These are phyloP conservation scores for Aphrophora alni DNA, from an alignment of 2,888 invertebrate genomes.

Conservation along the genomic window DNA sequence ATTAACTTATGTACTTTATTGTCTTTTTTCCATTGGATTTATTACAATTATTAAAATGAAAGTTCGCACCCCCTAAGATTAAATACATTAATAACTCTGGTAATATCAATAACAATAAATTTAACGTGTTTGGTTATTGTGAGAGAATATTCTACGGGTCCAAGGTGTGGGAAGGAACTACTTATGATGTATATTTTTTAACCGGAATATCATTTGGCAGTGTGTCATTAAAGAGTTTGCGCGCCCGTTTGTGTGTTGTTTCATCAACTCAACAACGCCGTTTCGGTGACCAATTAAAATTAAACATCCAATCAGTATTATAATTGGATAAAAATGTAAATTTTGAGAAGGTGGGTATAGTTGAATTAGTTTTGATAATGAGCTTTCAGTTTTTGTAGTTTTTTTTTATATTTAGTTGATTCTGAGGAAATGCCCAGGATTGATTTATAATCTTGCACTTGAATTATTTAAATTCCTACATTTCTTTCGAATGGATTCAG, in stretches of 20 bases:
- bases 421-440: not conserved
- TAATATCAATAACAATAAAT: too few relatives aligned
- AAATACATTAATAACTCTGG: too few relatives aligned
- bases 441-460: not conserved
- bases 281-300: not conserved
- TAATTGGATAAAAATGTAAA: slow-evolving; percentile 33
- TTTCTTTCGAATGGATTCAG: not conserved
- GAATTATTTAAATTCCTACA: not conserved
- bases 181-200: not conserved
- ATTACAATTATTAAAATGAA: too few relatives aligned
- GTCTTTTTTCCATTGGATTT: too few relatives aligned
- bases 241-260: not conserved
- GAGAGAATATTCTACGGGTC: not conserved
- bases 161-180: not conserved
- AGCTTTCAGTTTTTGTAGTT: not conserved
- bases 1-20: too few relatives aligned
- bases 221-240: not conserved
- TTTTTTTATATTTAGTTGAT: not conserved
- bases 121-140: not conserved
- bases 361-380: slow-evolving; percentile 2
- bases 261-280: not conserved
- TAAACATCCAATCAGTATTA: slow-evolving; percentile 33
- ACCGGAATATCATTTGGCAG: not conserved
- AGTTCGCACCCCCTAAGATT: too few relatives aligned
- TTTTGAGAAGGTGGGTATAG: not conserved